Conservation (phyloP, 1,140 invertebrate genomes). For the Rhyacophila brunnea region DNA sequence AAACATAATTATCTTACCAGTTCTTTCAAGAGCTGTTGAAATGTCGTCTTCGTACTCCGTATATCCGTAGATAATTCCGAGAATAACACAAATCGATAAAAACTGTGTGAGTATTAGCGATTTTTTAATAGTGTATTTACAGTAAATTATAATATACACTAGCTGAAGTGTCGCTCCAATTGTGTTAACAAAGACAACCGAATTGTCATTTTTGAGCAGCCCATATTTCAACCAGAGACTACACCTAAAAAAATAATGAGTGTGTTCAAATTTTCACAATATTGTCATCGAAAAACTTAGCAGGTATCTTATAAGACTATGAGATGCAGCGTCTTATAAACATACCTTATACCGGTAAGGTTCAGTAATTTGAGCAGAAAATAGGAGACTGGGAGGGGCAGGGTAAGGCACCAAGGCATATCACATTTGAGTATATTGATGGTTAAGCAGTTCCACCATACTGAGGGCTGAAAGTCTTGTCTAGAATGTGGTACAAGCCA, state of each 20-base stretch:
- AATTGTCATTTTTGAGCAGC: constrained; percentile 61
- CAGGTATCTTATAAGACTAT: no score
- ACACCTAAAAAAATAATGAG: constrained; percentile 50
- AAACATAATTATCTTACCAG: constrained; percentile 39
- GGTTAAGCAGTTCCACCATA: no score
- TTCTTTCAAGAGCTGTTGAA: constrained; percentile 38
- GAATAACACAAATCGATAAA: constrained; percentile 41
- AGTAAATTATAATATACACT: constrained; percentile 63
- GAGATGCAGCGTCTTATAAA: no score
- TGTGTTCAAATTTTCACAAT: no score
- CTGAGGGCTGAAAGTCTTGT: no score
- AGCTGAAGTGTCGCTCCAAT: constrained; percentile 66
- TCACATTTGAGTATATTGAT: no score
- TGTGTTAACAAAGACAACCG: constrained; percentile 67
- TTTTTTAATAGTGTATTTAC: constrained; percentile 63
- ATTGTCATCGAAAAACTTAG: no score
- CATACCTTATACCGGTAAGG: no score
- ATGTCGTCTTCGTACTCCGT: constrained; percentile 43
- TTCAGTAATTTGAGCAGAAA: no score
- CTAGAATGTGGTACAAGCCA: no score
- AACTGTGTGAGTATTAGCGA: constrained; percentile 51
- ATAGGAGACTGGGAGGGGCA: no score
- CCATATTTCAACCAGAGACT: constrained; percentile 71
- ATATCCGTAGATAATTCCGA: constrained; percentile 49
- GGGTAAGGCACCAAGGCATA: no score